phyloP scores from a whole-genome alignment of 2,888 invertebrate genomes.

The Hyppa rectilinea region DNA sequence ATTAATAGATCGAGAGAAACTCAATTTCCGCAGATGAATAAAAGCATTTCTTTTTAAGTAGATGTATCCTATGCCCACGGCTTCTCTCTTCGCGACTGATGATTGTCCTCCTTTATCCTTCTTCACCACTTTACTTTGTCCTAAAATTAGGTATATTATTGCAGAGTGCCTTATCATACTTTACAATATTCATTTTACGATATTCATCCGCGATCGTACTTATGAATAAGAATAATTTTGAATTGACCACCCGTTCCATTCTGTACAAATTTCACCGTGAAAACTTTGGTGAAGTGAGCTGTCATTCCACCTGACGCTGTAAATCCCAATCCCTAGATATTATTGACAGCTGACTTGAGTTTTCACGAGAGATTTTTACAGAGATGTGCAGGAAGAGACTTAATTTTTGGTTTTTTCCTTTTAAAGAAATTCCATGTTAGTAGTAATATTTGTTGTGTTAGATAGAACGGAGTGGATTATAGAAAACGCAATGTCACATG shows the following conservation, averaged over 20 bases:
- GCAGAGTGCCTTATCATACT: too few species aligned
- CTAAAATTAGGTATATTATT: neutral
- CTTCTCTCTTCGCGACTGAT: neutral
- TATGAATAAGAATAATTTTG: neutral
- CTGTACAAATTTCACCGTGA: neutral
- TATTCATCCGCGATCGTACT: neutral
- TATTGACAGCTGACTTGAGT: neutral
- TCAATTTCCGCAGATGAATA: neutral
- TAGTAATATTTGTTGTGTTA: neutral
- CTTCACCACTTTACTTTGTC: neutral
- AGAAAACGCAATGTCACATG: neutral
- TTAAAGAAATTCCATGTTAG: neutral
- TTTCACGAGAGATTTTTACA: neutral
- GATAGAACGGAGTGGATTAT: neutral
- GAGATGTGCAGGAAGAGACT: neutral
- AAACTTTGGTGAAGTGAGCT: neutral
- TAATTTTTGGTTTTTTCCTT: too few species aligned
- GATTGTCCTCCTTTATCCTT: neutral
- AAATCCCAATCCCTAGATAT: neutral
- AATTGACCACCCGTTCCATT: neutral
- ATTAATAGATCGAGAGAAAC: neutral
- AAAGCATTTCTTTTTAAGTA: neutral
- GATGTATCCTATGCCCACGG: too few species aligned
- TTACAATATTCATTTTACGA: too few species aligned
- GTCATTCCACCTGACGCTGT: neutral